A percentile compares a stretch with the other conserved stretches of the same genome.
These are phyloP conservation scores for Embiotoca jacksoni DNA, from an alignment of 2,113 vertebrate genomes.

Conservation along the genomic window DNA sequence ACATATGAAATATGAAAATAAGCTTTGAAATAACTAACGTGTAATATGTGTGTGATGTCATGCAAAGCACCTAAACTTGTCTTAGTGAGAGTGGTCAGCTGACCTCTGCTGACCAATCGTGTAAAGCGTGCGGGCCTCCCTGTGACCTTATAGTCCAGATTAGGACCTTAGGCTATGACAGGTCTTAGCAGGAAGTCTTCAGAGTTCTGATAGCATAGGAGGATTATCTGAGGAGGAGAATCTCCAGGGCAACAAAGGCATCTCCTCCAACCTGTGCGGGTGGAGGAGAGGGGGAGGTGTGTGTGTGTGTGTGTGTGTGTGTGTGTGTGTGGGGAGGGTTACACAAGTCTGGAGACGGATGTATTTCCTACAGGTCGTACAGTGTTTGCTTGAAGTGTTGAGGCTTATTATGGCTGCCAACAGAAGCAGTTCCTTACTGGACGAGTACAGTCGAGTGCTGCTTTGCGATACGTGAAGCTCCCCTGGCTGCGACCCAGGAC, in stretches of 20 bases:
- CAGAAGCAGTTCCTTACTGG: conserved; percentile 14
- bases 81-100: background rate
- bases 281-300: background rate
- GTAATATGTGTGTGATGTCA: too few species aligned
- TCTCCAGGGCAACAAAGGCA: conserved; percentile 2
- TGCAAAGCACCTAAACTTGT: too few species aligned
- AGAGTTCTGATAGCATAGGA: conserved; percentile 50
- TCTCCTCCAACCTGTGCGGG: conserved; percentile 5
- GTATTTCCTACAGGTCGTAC: background rate
- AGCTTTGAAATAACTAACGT: too few species aligned
- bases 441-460: conserved; percentile 14
- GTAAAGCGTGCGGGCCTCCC: background rate
- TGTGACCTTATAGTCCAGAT: conserved; percentile 47
- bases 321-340: background rate
- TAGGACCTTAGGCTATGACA: conserved; percentile 48
- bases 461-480: conserved; percentile 5
- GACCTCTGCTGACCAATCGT: background rate
- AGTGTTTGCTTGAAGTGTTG: conserved; percentile 1
- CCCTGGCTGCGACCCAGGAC: conserved; percentile 16
- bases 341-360: background rate
- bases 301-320: too few species aligned
- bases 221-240: conserved; percentile 58
- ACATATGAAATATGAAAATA: too few species aligned
- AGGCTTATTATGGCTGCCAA: conserved; percentile 4
- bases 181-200: conserved; percentile 46